Evolutionary conservation across 1,140 invertebrate species (phyloP), one percentile per base, ranked within the genome.

Genomic region (Pogonomyrmex barbatus): DNA sequence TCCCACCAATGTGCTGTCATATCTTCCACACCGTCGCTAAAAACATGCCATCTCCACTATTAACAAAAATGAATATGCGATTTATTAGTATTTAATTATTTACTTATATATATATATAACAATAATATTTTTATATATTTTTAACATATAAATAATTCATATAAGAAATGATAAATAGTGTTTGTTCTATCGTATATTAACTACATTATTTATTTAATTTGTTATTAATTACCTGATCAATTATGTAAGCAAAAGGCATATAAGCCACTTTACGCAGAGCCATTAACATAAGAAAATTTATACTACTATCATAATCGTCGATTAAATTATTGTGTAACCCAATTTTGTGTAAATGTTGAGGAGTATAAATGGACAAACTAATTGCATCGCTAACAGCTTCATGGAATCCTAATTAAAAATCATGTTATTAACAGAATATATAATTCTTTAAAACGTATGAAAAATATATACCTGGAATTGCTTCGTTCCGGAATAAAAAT

Each of bases 331-430:
- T 96, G 63, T 97, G 96, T 0, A 98, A 95, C 4, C 97, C 97
- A 65, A 98, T 96, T 92, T 96, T 95, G 63, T 97, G 96, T 12
- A 98, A 95, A 95, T 98, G 97, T 81, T 96, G 96, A 0, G 97
- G 95, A 54, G 97, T 98, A 87, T 96, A 96, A 0, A 98, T 96
- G 0, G 97, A 98, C 14, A 99, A 92, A 1, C 96, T 96, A n/a
- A 98, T 96, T 0, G 97, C 96, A 92, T 98, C 98, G n/a, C 98
- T 98, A 1, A 98, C 96, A 2, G 98, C 98, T 94, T 98, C 98
- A 92, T 98, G 97, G 92, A 98, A 98, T 47, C 97, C 97, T 97
- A 90, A 2, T 94, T 94, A 91, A 63, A 87, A 88, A 83, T 70
- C 14, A 70, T 52, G 77, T 36, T 60, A 14, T 88, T 63, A 24